Base-by-base conservation (phyloP, 2,888 invertebrate genomes). In the Sipha maydis region DNA sequence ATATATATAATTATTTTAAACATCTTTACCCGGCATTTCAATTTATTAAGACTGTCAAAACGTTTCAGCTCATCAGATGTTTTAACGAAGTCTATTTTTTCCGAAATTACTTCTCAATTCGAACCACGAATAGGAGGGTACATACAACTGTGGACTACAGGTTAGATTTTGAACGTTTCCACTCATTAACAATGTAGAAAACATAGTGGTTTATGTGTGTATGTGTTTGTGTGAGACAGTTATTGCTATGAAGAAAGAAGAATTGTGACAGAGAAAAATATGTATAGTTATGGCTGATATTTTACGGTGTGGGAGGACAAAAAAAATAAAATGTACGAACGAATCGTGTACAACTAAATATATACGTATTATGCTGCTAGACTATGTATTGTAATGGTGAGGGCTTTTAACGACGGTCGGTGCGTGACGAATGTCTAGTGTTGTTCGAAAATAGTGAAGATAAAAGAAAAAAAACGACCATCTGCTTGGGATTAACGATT, bases 401-500 rank as follows among this genome's bases (percentile, higher is more conserved):
- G 77, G 67, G 67, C 77, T 85, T 77, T 85, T 85, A 77, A 85
- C 69, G 78, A 78, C 85, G 77, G 77, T 78, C 85, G 78, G 85
- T 85, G 85, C 85, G 85, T 85, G 77, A 85, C 85, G 85, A 85
- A 85, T 85, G 48, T 54, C 48, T 48, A 85, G 78, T 77, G 85
- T 85, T 77, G 41, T 69, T 85, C 34, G 85, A 85, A 85, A 85
- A 85, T 67, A 84, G 56, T 21, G 67, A 84, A 61, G 21, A 61
- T 56, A 38, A 76, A 61, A 76, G 75, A 75, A 19, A 75, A 75
- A 85, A 69, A 85, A 85, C 14, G 3, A 85, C 48, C 85, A 85
- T 85, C 85, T 85, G 85, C 69, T 69, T 21, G 78, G 67, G 54
- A 85, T 67, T 76, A 41, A 77, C 76, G 84, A 85, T 67, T 31